phyloP scores from a whole-genome alignment of 2,113 vertebrate genomes.

The Vicugna pacos region DNA sequence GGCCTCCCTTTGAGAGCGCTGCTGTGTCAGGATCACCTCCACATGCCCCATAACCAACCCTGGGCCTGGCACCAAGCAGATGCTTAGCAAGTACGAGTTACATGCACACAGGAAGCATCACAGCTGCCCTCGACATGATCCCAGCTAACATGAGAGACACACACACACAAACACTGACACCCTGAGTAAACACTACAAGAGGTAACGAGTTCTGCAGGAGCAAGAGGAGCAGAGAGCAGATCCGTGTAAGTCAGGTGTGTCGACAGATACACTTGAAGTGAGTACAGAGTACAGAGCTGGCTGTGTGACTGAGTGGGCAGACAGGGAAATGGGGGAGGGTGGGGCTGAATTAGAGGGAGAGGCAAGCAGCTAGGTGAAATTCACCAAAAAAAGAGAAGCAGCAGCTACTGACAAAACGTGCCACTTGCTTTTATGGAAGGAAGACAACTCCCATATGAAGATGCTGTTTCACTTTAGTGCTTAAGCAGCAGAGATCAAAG shows the following conservation, averaged over 20 bases:
- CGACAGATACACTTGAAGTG: background rate
- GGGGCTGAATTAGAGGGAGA: background rate
- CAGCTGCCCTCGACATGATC: background rate
- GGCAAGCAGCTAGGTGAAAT: background rate
- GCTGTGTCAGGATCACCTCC: background rate
- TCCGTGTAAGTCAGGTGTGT: background rate
- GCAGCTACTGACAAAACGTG: background rate
- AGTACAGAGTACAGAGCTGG: background rate
- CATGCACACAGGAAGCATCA: background rate
- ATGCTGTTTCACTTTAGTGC: background rate
- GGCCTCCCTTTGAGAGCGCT: background rate
- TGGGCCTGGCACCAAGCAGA: background rate
- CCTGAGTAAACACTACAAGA: background rate
- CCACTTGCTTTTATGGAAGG: background rate
- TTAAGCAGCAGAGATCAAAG: background rate
- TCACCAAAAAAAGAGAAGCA: background rate
- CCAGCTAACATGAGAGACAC: background rate
- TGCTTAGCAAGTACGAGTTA: background rate
- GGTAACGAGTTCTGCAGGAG: background rate
- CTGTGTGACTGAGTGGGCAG: constrained; percentile 30
- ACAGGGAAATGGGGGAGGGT: background rate
- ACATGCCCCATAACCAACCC: accelerated
- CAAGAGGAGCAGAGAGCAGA: background rate
- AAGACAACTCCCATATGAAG: background rate
- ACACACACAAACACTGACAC: background rate